Conservation (phyloP, 2,113 vertebrate genomes). For the Variabilichromis moorii region DNA sequence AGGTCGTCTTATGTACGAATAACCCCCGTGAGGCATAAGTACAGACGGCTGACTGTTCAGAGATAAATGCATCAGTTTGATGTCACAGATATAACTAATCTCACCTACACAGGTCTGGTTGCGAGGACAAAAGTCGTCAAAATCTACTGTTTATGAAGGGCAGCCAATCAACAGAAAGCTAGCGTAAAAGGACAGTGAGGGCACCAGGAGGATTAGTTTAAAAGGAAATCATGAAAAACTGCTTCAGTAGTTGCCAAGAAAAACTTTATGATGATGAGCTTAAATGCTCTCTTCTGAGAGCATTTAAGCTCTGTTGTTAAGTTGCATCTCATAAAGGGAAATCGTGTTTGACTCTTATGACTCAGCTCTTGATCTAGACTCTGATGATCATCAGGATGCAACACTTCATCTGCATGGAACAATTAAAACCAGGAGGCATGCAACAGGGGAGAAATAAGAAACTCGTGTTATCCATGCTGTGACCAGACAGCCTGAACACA, state of each 20-base stretch:
- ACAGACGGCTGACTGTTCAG: rapidly evolving
- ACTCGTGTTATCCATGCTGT: rapidly evolving
- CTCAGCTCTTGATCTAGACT: neutral
- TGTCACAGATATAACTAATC: neutral
- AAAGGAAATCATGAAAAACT: neutral
- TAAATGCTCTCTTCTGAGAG: neutral
- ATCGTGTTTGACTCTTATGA: neutral
- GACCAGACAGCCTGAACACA: neutral
- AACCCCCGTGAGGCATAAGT: neutral
- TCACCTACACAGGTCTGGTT: neutral
- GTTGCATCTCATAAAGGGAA: neutral
- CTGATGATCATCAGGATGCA: neutral
- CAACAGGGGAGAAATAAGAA: neutral
- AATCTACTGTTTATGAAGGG: neutral
- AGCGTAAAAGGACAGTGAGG: neutral
- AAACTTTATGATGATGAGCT: neutral
- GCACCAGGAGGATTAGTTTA: neutral
- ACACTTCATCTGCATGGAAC: neutral
- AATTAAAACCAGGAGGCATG: neutral
- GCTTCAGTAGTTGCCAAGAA: neutral
- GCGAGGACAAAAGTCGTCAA: neutral
- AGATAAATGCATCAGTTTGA: neutral
- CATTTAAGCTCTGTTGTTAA: rapidly evolving
- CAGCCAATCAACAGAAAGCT: rapidly evolving
- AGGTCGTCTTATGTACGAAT: rapidly evolving